phyloP scores from a whole-genome alignment of 1,140 invertebrate genomes.

The Drosophila orosa region DNA sequence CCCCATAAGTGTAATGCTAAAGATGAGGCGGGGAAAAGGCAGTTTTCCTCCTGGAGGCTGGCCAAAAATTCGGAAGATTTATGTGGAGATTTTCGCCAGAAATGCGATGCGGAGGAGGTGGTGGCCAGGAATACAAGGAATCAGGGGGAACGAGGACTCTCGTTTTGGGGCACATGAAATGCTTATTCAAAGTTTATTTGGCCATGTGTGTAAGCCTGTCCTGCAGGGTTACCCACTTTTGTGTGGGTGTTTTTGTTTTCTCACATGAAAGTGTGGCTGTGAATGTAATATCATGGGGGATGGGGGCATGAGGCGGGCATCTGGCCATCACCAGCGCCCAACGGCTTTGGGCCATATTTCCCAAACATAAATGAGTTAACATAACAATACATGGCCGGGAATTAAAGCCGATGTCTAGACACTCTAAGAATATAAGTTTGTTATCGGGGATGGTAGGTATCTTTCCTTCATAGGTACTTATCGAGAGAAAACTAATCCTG shows the following conservation, averaged over 20 bases:
- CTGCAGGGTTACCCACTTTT: constrained; percentile 4
- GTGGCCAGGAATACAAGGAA: constrained; percentile 17
- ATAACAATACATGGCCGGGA: not conserved
- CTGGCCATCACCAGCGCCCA: constrained; percentile 47
- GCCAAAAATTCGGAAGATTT: constrained; percentile 69
- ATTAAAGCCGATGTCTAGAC: constrained; percentile 6
- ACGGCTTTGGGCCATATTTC: constrained; percentile 55
- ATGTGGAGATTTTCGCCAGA: constrained; percentile 74
- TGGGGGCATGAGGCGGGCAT: constrained; percentile 19
- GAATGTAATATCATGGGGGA: constrained; percentile 8
- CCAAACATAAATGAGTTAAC: constrained; percentile 13
- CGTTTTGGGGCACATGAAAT: constrained; percentile 66
- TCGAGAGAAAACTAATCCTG: too few species aligned
- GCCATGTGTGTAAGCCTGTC: constrained; percentile 42
- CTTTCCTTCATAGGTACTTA: not conserved
- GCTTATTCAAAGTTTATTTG: constrained; percentile 82
- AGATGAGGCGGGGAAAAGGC: constrained; percentile 9
- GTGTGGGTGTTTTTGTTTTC: constrained; percentile 24
- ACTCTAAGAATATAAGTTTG: not conserved
- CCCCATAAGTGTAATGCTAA: constrained; percentile 51
- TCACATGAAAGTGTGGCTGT: constrained; percentile 5
- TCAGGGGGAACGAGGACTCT: constrained; percentile 17
- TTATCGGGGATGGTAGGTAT: not conserved
- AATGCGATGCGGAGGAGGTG: constrained; percentile 28
- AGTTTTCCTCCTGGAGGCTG: constrained; percentile 21